These are phyloP conservation scores for Actinemys pallida DNA, from an alignment of 2,113 vertebrate genomes.

Conservation along the genomic window DNA sequence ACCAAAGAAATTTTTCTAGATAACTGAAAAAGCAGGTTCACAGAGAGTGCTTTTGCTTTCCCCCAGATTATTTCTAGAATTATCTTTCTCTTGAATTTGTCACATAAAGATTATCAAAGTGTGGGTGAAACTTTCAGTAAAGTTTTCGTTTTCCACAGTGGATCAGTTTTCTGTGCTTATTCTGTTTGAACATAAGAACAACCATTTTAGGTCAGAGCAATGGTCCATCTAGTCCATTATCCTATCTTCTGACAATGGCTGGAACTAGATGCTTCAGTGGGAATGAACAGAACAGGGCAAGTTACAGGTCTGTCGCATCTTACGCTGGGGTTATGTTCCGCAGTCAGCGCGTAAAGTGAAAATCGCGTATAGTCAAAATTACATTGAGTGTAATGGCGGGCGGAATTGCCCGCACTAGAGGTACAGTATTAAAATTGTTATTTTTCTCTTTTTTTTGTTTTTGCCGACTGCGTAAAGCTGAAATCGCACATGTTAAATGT, in stretches of 20 bases:
- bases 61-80: background rate
- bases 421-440: too few species aligned
- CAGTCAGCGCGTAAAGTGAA: too few species aligned
- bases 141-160: conserved; percentile 1
- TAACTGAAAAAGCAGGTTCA: background rate
- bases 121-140: background rate
- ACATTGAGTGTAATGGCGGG: too few species aligned
- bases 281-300: background rate
- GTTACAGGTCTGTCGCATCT: background rate
- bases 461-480: too few species aligned
- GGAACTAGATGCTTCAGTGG: background rate
- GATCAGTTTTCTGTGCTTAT: conserved; percentile 7
- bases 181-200: background rate
- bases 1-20: background rate
- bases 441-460: too few species aligned
- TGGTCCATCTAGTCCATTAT: background rate
- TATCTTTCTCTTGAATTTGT: background rate
- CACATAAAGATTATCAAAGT: background rate
- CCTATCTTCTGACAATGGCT: background rate
- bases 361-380: too few species aligned
- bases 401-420: too few species aligned
- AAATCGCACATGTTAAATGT: too few species aligned
- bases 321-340: too few species aligned
- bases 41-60: background rate
- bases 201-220: background rate